A percentile compares a stretch with the other conserved stretches of the same genome.
Conservation (phyloP, 1,140 invertebrate genomes). For the Saccostrea cuccullata region DNA sequence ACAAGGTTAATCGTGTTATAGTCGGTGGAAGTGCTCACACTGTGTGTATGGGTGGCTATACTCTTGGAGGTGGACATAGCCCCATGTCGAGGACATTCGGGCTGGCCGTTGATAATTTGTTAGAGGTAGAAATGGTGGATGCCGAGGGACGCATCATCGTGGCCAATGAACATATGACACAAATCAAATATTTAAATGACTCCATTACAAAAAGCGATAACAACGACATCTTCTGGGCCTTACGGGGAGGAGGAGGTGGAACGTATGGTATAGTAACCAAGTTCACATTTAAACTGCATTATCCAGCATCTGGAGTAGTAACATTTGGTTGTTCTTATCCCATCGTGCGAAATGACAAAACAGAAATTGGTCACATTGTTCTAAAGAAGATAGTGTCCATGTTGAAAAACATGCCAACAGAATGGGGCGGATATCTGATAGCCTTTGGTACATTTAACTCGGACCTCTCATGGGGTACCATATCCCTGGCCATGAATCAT, state of each 20-base stretch:
- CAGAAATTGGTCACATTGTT: constrained; percentile 30
- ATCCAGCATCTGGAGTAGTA: constrained; percentile 43
- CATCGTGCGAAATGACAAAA: constrained; percentile 20
- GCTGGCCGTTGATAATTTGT: constrained; percentile 65
- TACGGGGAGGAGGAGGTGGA: constrained; percentile 69
- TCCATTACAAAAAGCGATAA: not conserved
- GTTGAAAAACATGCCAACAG: constrained; percentile 10
- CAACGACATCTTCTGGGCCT: constrained; percentile 67
- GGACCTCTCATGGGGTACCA: not conserved
- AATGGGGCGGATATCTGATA: constrained; percentile 54
- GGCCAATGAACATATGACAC: constrained; percentile 37
- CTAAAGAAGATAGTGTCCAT: constrained; percentile 34
- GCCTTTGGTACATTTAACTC: not conserved
- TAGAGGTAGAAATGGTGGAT: constrained; percentile 61
- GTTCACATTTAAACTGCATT: constrained; percentile 63
- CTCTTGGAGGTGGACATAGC: constrained; percentile 67
- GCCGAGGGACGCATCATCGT: constrained; percentile 50
- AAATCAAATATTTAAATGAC: constrained; percentile 12
- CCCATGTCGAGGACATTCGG: constrained; percentile 60
- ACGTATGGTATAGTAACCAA: constrained; percentile 63
- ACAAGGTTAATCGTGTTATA: constrained; percentile 45
- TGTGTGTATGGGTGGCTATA: constrained; percentile 66
- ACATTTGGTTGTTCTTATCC: constrained; percentile 35
- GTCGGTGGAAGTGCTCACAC: constrained; percentile 63
- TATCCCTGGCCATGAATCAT: constrained; percentile 39